Base-by-base conservation (phyloP, 2,113 vertebrate genomes). In the Anarhynchus alexandrinus region DNA sequence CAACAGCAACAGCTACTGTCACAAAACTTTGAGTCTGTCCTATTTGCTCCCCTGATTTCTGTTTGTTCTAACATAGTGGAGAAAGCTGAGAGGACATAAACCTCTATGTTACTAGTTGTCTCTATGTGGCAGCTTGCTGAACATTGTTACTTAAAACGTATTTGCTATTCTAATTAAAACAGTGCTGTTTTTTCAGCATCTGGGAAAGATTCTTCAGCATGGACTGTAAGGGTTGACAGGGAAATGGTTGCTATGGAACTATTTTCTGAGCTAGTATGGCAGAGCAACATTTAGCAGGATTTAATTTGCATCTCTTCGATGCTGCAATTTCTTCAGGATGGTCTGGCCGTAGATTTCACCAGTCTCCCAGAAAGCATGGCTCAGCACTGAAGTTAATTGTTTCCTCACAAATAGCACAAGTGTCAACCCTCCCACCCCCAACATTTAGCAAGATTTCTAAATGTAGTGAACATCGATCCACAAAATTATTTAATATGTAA, bases 201-300 rank as follows among this genome's bases (percentile, higher is more conserved):
- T 94, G 45, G 51, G 66, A 69, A 85, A 91, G 49, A 78, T 87
- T 72, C 34, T 87, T 94, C 59, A 71, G 58, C 42, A 15, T 32
- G 51, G 45, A 64, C 80, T 87, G 25, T 61, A 67, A 65, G 66
- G 47, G 43, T 84, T 96, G 94, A 85, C 62, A 72, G 89, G 67
- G 67, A 92, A 86, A 55, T 96, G 64, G 90, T 95, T 97, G 94
- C 95, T 92, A 94, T 96, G 94, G 86, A 96, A 92, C 65, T 74
- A 43, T 92, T 91, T 96, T 78, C 47, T 95, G 67, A 81, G 72
- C 45, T 83, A 52, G 62, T 15, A 38, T 40, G 57, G 59, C 52
- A 96, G 19, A 77, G 52, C 67, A 95, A 81, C 47, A 26, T 92
- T 92, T 90, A 86, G 55, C 42, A 84, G 34, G 80, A 74, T 92